These are phyloP conservation scores for Labeo catla DNA, from an alignment of 2,113 vertebrate genomes.

Conservation along the genomic window DNA sequence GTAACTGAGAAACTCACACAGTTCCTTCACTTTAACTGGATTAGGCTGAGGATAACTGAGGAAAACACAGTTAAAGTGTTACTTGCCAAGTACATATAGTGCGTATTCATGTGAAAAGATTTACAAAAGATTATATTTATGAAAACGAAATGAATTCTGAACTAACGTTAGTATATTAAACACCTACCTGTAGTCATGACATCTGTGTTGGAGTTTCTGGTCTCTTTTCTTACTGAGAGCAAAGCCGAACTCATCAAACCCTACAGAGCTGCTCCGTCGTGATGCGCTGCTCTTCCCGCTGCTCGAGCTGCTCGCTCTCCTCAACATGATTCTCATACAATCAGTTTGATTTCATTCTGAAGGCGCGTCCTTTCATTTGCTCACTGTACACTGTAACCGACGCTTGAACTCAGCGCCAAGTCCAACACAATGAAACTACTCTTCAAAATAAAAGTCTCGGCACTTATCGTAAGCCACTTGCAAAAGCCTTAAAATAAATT, in stretches of 20 bases:
- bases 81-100: not conserved
- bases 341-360: not conserved
- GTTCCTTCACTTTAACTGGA: slow-evolving; percentile 69
- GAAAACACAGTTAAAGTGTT: not conserved
- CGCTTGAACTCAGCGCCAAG: slow-evolving; percentile 45
- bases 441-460: slow-evolving; percentile 50
- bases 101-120: not conserved
- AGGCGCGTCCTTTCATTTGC: not conserved
- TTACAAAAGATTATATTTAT: not conserved
- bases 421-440: not conserved
- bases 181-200: slow-evolving; percentile 72
- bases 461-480: not conserved
- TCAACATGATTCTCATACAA: slow-evolving; percentile 31
- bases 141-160: not conserved
- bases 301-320: slow-evolving; percentile 56
- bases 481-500: not conserved
- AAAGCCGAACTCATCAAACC: slow-evolving; percentile 67
- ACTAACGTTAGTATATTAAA: not conserved
- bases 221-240: slow-evolving; percentile 66
- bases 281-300: slow-evolving; percentile 55
- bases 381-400: not conserved
- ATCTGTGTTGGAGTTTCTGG: slow-evolving; percentile 67
- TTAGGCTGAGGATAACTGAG: slow-evolving; percentile 71
- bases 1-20: slow-evolving; percentile 78
- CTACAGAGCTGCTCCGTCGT: slow-evolving; percentile 50